These are phyloP conservation scores for Ceyx cyanopectus DNA, from an alignment of 2,113 vertebrate genomes.

Conservation along the genomic window DNA sequence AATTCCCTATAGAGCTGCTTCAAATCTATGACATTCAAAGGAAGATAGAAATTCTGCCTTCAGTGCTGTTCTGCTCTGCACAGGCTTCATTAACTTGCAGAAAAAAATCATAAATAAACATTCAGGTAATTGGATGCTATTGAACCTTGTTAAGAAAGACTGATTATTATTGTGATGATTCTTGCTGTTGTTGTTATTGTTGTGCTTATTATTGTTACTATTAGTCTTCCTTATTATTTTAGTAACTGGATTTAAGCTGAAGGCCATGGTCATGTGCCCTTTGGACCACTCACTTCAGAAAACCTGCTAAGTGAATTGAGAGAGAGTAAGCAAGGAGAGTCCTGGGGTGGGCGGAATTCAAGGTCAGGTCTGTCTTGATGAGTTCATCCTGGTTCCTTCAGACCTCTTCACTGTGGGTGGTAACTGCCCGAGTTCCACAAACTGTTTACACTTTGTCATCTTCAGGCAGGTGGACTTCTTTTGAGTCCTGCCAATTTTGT, in stretches of 20 bases:
- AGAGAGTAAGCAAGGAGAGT: background rate
- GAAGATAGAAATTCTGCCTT: slow-evolving; percentile 1
- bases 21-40: background rate
- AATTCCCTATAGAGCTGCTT: background rate
- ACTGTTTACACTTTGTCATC: slow-evolving; percentile 27
- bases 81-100: background rate
- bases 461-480: slow-evolving; percentile 52
- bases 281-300: background rate
- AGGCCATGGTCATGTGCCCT: background rate
- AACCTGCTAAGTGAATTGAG: background rate
- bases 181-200: background rate
- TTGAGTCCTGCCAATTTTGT: slow-evolving; percentile 5
- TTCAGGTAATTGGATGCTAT: background rate
- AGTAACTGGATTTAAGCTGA: background rate
- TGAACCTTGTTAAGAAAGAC: background rate
- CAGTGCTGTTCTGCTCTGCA: background rate
- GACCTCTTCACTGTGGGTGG: slow-evolving; percentile 44
- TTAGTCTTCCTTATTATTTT: background rate
- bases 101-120: background rate
- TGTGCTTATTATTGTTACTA: background rate
- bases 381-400: slow-evolving; percentile 10
- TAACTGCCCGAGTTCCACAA: background rate
- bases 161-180: background rate
- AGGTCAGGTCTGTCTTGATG: slow-evolving; percentile 35
- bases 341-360: background rate